Conservation (phyloP, 2,797 vertebrate species). For the Xenopus petersii region DNA sequence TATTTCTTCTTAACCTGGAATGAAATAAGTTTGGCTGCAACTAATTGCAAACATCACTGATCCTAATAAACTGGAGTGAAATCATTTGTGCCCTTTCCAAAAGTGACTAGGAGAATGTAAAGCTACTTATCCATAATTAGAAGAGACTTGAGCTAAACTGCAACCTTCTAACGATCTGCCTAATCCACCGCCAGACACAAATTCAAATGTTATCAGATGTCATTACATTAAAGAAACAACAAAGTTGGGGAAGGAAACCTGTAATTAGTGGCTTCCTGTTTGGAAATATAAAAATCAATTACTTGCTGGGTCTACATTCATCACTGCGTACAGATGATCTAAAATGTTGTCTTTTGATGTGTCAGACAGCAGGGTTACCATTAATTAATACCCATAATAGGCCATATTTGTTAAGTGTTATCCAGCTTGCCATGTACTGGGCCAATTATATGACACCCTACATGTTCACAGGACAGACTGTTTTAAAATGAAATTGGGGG, state of each 20-base stretch:
- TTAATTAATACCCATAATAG: background rate
- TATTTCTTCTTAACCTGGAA: no score
- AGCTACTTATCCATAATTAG: no score
- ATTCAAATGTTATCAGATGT: constrained; percentile 28
- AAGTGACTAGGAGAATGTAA: no score
- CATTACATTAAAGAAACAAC: constrained; percentile 18
- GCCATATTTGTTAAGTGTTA: no score
- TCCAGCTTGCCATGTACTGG: no score
- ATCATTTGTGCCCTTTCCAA: no score
- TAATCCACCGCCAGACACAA: background rate
- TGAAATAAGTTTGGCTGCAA: no score
- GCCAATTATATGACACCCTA: no score
- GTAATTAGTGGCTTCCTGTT: constrained; percentile 23
- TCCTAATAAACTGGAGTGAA: no score
- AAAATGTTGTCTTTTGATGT: background rate
- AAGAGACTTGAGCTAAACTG: background rate
- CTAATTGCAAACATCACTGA: no score
- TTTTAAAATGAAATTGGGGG: no score
- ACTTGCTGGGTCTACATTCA: background rate
- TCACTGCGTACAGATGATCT: constrained; percentile 9
- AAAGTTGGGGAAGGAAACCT: constrained; percentile 18
- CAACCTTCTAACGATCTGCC: constrained; percentile 1
- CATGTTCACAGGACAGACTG: no score
- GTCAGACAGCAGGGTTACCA: background rate
- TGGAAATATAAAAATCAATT: constrained; percentile 10